Conservation (phyloP, 2,797 vertebrate genomes). For the Acropternis orthonyx region DNA sequence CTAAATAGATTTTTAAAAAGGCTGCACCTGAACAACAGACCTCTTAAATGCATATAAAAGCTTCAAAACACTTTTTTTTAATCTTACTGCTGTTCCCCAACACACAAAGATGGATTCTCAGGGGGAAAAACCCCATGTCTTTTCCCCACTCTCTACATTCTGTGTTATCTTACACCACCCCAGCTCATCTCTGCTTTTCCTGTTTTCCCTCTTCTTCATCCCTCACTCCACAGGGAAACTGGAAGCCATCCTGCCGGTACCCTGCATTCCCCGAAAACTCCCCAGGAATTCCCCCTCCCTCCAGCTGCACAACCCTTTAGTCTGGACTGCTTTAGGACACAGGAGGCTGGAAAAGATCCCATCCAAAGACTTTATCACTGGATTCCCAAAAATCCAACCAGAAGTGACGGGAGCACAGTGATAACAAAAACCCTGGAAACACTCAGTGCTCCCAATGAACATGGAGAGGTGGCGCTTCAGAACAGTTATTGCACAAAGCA, state of each 20-base stretch:
- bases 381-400: neutral
- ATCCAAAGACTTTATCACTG: neutral
- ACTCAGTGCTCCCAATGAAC: neutral
- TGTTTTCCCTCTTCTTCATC: neutral
- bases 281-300: neutral
- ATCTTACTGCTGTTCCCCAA: neutral
- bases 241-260: neutral
- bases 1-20: neutral
- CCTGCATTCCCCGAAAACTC: neutral
- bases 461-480: neutral
- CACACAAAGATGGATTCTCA: neutral
- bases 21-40: neutral
- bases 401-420: neutral
- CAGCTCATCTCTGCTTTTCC: neutral
- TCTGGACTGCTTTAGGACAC: fast-evolving
- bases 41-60: neutral
- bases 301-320: fast-evolving
- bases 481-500: neutral
- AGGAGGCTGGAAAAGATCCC: neutral
- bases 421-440: neutral
- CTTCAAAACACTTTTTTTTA: neutral
- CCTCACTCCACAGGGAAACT: neutral
- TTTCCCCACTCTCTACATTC: neutral
- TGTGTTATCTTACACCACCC: neutral
- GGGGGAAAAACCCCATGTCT: neutral